Conservation (phyloP, 2,888 invertebrate genomes). For the Plusia festucae region DNA sequence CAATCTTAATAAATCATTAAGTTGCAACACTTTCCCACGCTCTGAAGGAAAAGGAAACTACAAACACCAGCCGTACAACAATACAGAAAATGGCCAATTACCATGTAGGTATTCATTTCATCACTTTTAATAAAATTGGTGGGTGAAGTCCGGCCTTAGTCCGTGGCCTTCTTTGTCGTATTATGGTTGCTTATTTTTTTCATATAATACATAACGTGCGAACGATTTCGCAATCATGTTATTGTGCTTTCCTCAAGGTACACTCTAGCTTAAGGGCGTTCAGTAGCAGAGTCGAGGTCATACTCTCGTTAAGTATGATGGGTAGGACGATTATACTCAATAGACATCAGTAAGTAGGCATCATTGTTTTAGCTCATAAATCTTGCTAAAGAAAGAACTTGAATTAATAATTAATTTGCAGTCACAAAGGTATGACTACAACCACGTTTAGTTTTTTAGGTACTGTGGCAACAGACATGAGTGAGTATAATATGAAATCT, state of each 20-base stretch:
- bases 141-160: conserved; percentile 62
- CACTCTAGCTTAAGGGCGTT: conserved; percentile 35
- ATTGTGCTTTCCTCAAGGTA: conserved; percentile 64
- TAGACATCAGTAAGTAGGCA: no score
- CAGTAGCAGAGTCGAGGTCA: not conserved
- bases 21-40: conserved; percentile 62
- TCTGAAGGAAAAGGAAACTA: conserved; percentile 57
- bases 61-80: conserved; percentile 54
- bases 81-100: conserved; percentile 66
- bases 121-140: conserved; percentile 70
- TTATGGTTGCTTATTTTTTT: conserved; percentile 73
- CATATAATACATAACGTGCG: conserved; percentile 69
- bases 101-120: conserved; percentile 69
- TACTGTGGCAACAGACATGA: not conserved
- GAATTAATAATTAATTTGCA: not conserved
- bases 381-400: not conserved
- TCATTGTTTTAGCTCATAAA: not conserved
- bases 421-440: not conserved
- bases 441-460: not conserved
- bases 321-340: no score
- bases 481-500: no score
- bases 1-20: conserved; percentile 36
- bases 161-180: conserved; percentile 69
- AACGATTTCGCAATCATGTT: conserved; percentile 66
- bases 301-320: conserved; percentile 3